Conservation (phyloP, 2,113 vertebrate genomes). For the Epinephelus moara region DNA sequence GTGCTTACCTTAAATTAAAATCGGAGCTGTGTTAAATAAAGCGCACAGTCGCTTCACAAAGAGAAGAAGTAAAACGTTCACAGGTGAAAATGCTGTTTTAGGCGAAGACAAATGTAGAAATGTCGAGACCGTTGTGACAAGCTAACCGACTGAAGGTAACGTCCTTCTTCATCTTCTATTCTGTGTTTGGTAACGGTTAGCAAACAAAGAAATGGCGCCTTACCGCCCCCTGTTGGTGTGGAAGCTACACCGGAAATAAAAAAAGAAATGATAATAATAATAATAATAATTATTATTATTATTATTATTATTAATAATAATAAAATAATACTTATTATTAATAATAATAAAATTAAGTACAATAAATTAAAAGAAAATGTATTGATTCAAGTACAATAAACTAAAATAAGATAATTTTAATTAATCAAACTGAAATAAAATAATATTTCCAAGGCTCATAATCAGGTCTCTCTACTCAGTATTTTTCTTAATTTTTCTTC, state of each 20-base stretch:
- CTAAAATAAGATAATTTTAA: too few relatives aligned
- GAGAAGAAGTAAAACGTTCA: neutral
- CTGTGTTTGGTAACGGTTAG: neutral
- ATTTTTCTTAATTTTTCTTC: too few relatives aligned
- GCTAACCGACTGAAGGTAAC: neutral
- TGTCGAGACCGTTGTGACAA: neutral
- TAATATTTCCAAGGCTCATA: too few relatives aligned
- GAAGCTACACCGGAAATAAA: neutral
- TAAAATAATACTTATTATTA: too few relatives aligned
- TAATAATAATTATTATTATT: too few relatives aligned
- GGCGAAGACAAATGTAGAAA: neutral
- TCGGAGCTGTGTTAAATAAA: accelerated
- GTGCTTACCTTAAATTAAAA: neutral
- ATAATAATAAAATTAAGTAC: too few relatives aligned
- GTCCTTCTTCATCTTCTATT: neutral
- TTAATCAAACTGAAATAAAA: too few relatives aligned
- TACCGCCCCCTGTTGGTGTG: constrained; percentile 10
- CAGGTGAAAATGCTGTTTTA: neutral
- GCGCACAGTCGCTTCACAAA: neutral
- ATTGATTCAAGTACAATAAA: too few relatives aligned
- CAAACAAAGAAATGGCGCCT: neutral
- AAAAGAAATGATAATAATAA: neutral
- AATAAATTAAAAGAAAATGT: too few relatives aligned
- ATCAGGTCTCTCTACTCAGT: too few relatives aligned
- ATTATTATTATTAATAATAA: too few relatives aligned